Evolutionary conservation across 2,888 invertebrate genomes (phyloP), one percentile per base, ranked within the genome.

Genomic region (Isotomurus palustris): DNA sequence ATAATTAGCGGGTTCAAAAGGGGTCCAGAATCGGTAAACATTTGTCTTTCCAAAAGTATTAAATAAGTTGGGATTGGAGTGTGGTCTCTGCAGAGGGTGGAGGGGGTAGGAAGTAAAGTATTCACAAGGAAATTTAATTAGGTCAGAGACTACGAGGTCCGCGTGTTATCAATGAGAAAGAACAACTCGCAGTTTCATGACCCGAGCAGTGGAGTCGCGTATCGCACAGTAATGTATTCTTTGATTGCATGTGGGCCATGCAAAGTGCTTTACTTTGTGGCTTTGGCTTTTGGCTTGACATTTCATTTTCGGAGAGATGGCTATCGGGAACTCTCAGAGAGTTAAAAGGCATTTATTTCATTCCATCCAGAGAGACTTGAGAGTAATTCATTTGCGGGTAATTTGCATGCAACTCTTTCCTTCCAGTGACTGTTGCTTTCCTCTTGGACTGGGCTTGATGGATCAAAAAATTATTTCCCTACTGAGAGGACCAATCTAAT

Each of bases 361-460:
- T 21, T 43, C 4, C 21, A 17, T 19, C 6, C 19, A n/a, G n/a
- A n/a, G n/a, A n/a, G n/a, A n/a, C n/a, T n/a, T 40, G 6, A 43
- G 21, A 3, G 14, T 24, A 43, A 24, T 43, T 43, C 6, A 43
- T 43, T 43, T 43, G 22, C 43, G 43, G 14, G 21, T 21, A 24
- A 24, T 24, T 43, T 21, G 21, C 43, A 43, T 43, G 43, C 43
- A 43, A 43, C 43, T 43, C 8, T 40, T 40, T n/a, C 25, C 22
- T 43, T 24, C 22, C 25, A 5, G 17, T 5, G 8, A 38, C 38
- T 38, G 38, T 38, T 38, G 38, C 38, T 38, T 14, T 14, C 32
- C 32, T 14, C 32, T 32, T 14, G 32, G 8, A 8, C 32, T 10
- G 14, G 32, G 8, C 32, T 19, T 38, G 5, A 38, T 38, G 38